A percentile compares a stretch with the other conserved stretches of the same genome.
Conservation (phyloP, 2,797 vertebrate genomes). For the Prionace glauca region DNA sequence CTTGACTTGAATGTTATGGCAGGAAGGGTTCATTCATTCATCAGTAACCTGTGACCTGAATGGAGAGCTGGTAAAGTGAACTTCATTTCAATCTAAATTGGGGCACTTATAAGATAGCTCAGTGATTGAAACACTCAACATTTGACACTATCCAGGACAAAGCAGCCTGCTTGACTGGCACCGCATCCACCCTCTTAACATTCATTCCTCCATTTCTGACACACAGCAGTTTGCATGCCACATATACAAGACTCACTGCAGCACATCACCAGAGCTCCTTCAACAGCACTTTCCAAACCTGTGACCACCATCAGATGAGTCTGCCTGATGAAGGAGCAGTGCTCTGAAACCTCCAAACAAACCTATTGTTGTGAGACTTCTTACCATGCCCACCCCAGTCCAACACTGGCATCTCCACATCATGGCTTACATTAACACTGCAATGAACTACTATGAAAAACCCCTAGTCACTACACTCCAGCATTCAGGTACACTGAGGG, state of each 20-base stretch:
- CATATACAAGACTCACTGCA: not conserved
- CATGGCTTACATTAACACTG: too few species aligned
- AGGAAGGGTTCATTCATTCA: not conserved
- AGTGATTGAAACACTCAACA: not conserved
- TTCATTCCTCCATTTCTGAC: too few species aligned
- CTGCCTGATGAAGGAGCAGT: too few species aligned
- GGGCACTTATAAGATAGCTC: not conserved
- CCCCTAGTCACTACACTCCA: too few species aligned
- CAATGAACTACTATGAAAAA: too few species aligned
- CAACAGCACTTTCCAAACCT: not conserved
- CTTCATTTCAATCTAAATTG: not conserved
- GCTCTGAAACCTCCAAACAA: too few species aligned
- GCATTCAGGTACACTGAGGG: too few species aligned
- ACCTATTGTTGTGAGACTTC: too few species aligned
- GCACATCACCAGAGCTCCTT: not conserved
- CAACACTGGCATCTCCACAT: too few species aligned
- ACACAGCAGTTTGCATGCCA: not conserved
- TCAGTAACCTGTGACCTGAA: not conserved
- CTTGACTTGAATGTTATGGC: not conserved
- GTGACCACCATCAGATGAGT: not conserved
- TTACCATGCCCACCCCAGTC: too few species aligned
- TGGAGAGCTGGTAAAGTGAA: not conserved
- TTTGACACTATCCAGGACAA: too few species aligned
- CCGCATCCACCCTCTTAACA: not conserved
- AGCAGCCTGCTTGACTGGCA: too few species aligned